Percentiles rank a stretch among this genome's conserved stretches.
These are phyloP conservation scores for Champsocephalus gunnari DNA, from an alignment of 2,797 vertebrate genomes.

Conservation along the genomic window DNA sequence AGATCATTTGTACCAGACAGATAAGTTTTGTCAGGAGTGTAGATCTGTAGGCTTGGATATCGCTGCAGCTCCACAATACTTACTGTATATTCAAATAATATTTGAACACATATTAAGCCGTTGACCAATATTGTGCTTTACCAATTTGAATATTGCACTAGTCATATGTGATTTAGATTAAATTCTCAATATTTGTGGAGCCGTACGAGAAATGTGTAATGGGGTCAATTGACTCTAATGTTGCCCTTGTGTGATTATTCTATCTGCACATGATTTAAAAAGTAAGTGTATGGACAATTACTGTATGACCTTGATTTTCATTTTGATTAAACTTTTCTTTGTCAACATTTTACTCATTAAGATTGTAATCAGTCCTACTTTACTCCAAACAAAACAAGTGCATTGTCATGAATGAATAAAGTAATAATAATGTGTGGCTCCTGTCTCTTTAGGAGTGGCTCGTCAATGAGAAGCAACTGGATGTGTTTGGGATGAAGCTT, in stretches of 20 bases:
- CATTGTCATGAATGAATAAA: background rate
- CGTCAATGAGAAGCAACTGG: conserved; percentile 80
- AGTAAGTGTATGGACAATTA: background rate
- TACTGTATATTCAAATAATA: too few species aligned
- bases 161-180: too few species aligned
- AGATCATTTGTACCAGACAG: too few species aligned
- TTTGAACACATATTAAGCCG: too few species aligned
- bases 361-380: background rate
- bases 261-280: background rate
- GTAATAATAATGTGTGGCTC: background rate
- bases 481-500: conserved; percentile 90
- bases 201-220: background rate
- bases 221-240: background rate
- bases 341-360: background rate
- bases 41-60: too few species aligned
- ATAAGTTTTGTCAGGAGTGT: too few species aligned
- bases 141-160: too few species aligned
- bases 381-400: background rate
- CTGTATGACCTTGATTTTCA: background rate
- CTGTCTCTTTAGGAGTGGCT: conserved; percentile 85
- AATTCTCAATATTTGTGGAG: too few species aligned
- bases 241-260: background rate
- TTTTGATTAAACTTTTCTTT: background rate
- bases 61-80: too few species aligned
- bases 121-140: too few species aligned